A percentile compares a stretch with the other conserved stretches of the same genome.
Evolutionary conservation across 2,113 vertebrate genomes (phyloP).

Genomic region (Neopipo cinnamomea): DNA sequence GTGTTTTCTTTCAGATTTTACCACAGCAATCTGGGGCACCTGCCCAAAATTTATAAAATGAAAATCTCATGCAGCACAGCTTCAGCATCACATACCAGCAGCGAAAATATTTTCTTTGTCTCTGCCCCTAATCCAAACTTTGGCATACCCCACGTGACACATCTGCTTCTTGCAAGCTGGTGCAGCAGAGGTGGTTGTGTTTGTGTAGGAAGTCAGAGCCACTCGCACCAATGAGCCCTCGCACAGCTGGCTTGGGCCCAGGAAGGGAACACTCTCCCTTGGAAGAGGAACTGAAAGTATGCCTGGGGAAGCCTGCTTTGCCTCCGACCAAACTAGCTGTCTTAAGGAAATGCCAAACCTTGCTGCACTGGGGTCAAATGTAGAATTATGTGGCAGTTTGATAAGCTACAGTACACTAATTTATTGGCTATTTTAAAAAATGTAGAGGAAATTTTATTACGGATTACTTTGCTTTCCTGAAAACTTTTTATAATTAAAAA

Average conservation of each 20-base stretch:
- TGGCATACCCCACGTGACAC: slow-evolving; percentile 26
- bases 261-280: slow-evolving; percentile 21
- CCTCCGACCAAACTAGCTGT: slow-evolving; percentile 34
- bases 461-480: slow-evolving; percentile 75
- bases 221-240: slow-evolving; percentile 11
- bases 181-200: slow-evolving; percentile 49
- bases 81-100: not conserved
- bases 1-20: slow-evolving; percentile 52
- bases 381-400: slow-evolving; percentile 72
- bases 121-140: not conserved
- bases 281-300: slow-evolving; percentile 67
- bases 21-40: slow-evolving; percentile 55
- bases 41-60: slow-evolving; percentile 48
- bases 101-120: slow-evolving; percentile 29
- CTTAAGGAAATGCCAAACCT: slow-evolving; percentile 63
- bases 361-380: slow-evolving; percentile 28
- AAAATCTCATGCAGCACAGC: slow-evolving; percentile 33
- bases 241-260: not conserved
- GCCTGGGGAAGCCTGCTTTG: slow-evolving; percentile 41
- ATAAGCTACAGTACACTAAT: slow-evolving; percentile 76
- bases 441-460: slow-evolving; percentile 76
- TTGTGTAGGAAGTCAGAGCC: slow-evolving; percentile 39
- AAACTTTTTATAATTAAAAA: slow-evolving; percentile 79
- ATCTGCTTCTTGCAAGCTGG: not conserved
- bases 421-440: slow-evolving; percentile 72